Evolutionary conservation across 2,797 vertebrate species (phyloP).

Genomic region (Myripristis jacobus): DNA sequence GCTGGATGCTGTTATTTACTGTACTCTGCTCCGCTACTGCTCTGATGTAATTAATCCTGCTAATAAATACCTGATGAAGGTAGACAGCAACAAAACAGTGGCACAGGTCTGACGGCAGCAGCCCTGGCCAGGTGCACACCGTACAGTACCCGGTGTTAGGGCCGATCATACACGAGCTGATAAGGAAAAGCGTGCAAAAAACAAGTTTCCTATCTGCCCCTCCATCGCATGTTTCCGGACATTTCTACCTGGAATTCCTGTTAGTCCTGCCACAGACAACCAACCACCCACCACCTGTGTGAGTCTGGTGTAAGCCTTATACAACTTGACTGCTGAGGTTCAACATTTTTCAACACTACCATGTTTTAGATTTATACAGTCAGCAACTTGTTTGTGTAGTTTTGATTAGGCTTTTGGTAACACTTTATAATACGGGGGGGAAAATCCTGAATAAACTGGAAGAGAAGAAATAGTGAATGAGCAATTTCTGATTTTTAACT

Average conservation of each 20-base stretch:
- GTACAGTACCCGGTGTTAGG: neutral
- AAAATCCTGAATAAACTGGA: too few species aligned
- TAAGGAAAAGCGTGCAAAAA: constrained; percentile 31
- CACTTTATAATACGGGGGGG: too few species aligned
- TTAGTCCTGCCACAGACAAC: constrained; percentile 7
- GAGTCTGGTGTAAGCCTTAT: too few species aligned
- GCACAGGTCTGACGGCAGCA: neutral
- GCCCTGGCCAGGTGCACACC: neutral
- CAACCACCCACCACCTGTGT: too few species aligned
- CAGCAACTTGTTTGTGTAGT: too few species aligned
- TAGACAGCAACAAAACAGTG: constrained; percentile 7
- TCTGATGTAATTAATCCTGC: constrained; percentile 25
- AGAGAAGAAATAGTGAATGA: too few species aligned
- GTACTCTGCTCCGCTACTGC: neutral
- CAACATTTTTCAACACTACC: neutral
- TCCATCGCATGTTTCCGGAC: constrained; percentile 1
- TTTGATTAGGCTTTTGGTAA: too few species aligned
- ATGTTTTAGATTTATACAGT: neutral
- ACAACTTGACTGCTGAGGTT: neutral
- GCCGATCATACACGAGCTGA: constrained; percentile 12
- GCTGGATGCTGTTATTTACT: neutral
- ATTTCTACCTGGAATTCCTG: neutral
- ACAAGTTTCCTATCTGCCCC: constrained; percentile 30
- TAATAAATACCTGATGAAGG: constrained; percentile 34
- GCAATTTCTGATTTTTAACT: too few species aligned